phyloP scores from a whole-genome alignment of 2,888 invertebrate species.

The Folsomia manolachei region DNA sequence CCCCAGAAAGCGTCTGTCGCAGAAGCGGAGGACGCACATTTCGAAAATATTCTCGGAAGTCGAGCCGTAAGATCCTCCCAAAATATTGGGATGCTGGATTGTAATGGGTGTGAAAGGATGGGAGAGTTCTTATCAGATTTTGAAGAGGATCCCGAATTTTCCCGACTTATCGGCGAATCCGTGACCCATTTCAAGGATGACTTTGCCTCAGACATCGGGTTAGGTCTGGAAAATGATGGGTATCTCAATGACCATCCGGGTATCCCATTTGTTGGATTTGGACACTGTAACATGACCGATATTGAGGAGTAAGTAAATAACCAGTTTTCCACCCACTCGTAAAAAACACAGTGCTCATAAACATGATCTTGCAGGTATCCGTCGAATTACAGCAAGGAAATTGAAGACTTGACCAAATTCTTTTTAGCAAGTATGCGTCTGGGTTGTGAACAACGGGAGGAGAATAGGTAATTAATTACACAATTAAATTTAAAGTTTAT shows the following conservation, averaged over 20 bases:
- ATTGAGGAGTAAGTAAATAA: not conserved
- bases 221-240: slow-evolving; percentile 1
- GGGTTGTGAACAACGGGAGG: slow-evolving; percentile 21
- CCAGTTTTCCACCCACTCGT: not conserved
- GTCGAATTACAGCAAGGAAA: slow-evolving; percentile 17
- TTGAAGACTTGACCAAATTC: slow-evolving; percentile 32
- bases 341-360: too few species aligned
- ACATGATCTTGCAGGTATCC: too few species aligned
- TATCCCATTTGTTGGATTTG: slow-evolving; percentile 30
- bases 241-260: slow-evolving; percentile 8
- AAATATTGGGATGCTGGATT: slow-evolving; percentile 12
- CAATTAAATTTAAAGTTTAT: too few species aligned
- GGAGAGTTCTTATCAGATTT: slow-evolving; percentile 30
- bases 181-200: not conserved
- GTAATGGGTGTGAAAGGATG: slow-evolving; percentile 28
- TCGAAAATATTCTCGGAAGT: slow-evolving; percentile 17
- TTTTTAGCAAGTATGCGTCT: slow-evolving; percentile 24
- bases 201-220: slow-evolving; percentile 2
- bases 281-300: slow-evolving; percentile 22
- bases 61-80: slow-evolving; percentile 4
- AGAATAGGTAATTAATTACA: too few species aligned
- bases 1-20: not conserved
- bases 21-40: slow-evolving; percentile 17
- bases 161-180: slow-evolving; percentile 10
- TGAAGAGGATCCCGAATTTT: slow-evolving; percentile 16